These are phyloP conservation scores for Hephaestus fuliginosus DNA, from an alignment of 2,797 vertebrate species.

Conservation along the genomic window DNA sequence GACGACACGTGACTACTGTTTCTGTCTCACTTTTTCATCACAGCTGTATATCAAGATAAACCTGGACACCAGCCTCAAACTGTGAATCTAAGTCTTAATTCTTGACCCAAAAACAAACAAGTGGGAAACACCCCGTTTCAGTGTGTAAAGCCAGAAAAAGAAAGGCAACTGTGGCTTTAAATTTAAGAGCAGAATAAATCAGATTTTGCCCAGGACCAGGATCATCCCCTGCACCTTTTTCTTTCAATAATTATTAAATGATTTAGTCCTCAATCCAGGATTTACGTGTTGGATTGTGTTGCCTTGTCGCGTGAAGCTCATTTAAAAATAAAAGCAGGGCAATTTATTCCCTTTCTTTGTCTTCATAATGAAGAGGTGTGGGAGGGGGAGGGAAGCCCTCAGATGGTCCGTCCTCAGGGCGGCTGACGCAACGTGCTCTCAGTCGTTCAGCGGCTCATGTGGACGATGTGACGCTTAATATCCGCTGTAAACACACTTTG, in stretches of 20 bases:
- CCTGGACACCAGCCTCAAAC: too few relatives aligned
- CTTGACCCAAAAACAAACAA: too few relatives aligned
- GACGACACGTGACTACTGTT: too few relatives aligned
- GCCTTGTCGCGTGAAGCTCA: too few relatives aligned
- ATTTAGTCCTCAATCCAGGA: background rate
- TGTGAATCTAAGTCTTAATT: too few relatives aligned
- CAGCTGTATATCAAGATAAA: too few relatives aligned
- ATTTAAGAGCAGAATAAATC: too few relatives aligned
- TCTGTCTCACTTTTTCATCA: too few relatives aligned
- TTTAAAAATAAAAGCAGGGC: background rate
- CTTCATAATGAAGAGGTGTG: background rate
- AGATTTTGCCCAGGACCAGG: background rate
- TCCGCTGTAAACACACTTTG: background rate
- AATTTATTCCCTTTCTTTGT: too few relatives aligned
- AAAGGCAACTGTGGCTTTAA: too few relatives aligned
- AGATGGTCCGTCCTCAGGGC: background rate
- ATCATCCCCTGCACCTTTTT: background rate
- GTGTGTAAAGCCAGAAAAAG: too few relatives aligned
- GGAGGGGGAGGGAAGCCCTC: background rate
- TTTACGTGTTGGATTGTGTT: background rate
- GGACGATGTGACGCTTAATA: background rate
- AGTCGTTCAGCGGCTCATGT: background rate
- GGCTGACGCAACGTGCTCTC: constrained; percentile 42
- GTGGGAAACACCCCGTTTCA: too few relatives aligned
- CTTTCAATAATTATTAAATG: background rate